These are phyloP conservation scores for Drosophila equinoxialis DNA, from an alignment of 1,140 invertebrate genomes.

Conservation along the genomic window DNA sequence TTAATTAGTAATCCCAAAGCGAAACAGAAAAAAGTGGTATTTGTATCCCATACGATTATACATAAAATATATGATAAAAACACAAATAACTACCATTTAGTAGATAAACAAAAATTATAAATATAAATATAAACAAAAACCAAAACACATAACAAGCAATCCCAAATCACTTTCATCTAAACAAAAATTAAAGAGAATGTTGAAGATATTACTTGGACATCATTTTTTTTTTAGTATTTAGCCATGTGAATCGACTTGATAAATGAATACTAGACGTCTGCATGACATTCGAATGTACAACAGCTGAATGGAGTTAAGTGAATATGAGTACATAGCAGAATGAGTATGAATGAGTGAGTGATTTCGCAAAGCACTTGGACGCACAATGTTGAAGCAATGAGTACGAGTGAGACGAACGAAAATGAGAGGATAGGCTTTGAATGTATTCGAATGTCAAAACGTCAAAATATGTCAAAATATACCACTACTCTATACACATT, in stretches of 20 bases:
- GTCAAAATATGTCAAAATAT: too few species aligned
- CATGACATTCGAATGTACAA: too few species aligned
- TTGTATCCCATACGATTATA: slow-evolving; percentile 63
- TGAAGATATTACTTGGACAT: slow-evolving; percentile 18
- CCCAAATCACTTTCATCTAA: slow-evolving; percentile 27
- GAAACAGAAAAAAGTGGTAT: slow-evolving; percentile 55
- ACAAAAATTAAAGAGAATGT: too few species aligned
- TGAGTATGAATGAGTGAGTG: too few species aligned
- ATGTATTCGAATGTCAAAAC: too few species aligned
- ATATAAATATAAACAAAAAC: not conserved
- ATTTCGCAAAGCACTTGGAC: too few species aligned
- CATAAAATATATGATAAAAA: slow-evolving; percentile 39
- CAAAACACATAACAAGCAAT: not conserved
- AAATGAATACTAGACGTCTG: slow-evolving; percentile 70
- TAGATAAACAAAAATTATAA: slow-evolving; percentile 4
- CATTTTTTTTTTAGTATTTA: slow-evolving; percentile 38
- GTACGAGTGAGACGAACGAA: too few species aligned
- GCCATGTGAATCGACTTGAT: slow-evolving; percentile 53
- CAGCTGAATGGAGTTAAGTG: too few species aligned
- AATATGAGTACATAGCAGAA: too few species aligned
- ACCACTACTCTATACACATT: too few species aligned
- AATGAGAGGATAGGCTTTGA: too few species aligned
- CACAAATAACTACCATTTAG: slow-evolving; percentile 25
- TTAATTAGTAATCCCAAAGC: slow-evolving; percentile 64
- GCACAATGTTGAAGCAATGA: too few species aligned